Percentiles rank a stretch among this genome's conserved stretches.
These are phyloP conservation scores for Salpingus planirostris DNA, from an alignment of 2,888 invertebrate species.

Conservation along the genomic window DNA sequence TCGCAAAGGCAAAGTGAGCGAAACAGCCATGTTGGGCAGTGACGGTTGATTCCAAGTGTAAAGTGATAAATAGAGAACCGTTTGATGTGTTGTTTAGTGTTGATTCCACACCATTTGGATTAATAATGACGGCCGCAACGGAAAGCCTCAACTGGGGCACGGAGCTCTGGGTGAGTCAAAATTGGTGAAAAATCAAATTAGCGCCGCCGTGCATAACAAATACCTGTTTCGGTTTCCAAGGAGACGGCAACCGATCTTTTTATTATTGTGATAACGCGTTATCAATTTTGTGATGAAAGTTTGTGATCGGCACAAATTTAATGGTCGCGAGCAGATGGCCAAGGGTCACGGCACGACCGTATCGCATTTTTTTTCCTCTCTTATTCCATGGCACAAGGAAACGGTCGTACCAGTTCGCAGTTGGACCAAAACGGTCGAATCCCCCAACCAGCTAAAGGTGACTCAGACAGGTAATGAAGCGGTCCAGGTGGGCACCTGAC, in stretches of 20 bases:
- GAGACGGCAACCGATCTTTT: slow-evolving; percentile 4
- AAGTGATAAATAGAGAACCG: slow-evolving; percentile 17
- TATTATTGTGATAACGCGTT: not conserved
- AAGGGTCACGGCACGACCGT: no score
- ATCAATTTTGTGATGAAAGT: not conserved
- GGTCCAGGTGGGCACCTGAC: slow-evolving; percentile 9
- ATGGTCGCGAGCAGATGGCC: slow-evolving; percentile 7
- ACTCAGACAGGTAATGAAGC: slow-evolving; percentile 9
- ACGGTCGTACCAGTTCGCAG: slow-evolving; percentile 9
- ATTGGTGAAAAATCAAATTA: no score
- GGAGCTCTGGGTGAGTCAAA: slow-evolving; percentile 56
- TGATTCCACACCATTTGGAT: slow-evolving; percentile 22
- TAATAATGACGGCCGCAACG: slow-evolving; percentile 23
- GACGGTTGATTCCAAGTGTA: slow-evolving; percentile 25
- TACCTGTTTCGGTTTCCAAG: slow-evolving; percentile 1
- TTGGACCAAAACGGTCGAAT: slow-evolving; percentile 13
- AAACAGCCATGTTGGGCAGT: slow-evolving; percentile 36
- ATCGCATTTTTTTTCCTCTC: slow-evolving; percentile 7
- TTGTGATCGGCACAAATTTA: slow-evolving; percentile 1
- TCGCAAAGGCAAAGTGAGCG: no score
- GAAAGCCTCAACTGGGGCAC: slow-evolving; percentile 55
- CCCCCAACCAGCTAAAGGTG: slow-evolving; percentile 8
- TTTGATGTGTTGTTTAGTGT: slow-evolving; percentile 22
- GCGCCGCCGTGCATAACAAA: not conserved
- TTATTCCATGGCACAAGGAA: no score